phyloP scores from a whole-genome alignment of 1,140 invertebrate species.

The Manduca sexta region DNA sequence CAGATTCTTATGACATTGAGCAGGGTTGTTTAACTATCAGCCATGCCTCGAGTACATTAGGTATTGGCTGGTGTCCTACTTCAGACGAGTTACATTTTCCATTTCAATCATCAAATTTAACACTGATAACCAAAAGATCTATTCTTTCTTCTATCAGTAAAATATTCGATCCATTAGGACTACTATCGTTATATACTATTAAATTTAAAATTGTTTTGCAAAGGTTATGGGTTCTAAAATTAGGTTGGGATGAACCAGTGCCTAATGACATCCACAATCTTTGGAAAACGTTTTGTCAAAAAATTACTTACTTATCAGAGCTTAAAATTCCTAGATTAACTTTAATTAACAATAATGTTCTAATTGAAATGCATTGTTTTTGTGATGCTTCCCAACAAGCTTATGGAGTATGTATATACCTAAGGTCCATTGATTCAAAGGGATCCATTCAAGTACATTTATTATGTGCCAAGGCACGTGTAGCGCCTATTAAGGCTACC shows the following conservation, averaged over 20 bases:
- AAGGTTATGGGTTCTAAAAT: conserved; percentile 21
- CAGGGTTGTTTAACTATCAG: conserved; percentile 16
- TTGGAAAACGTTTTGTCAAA: neutral
- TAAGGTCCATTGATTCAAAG: conserved; percentile 5
- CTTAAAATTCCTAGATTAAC: conserved; percentile 8
- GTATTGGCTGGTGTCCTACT: conserved; percentile 17
- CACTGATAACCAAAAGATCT: conserved; percentile 16
- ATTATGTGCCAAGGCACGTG: conserved; percentile 17
- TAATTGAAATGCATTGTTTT: conserved; percentile 19
- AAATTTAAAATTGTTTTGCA: conserved; percentile 27
- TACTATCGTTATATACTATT: conserved; percentile 23
- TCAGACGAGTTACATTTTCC: conserved; percentile 14
- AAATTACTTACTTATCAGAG: neutral
- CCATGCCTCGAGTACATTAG: conserved; percentile 10
- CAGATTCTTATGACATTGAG: neutral
- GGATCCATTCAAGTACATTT: conserved; percentile 7
- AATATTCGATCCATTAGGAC: conserved; percentile 30
- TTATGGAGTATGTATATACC: conserved; percentile 14
- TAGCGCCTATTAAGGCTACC: conserved; percentile 12
- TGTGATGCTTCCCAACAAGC: conserved; percentile 17
- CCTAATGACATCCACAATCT: neutral
- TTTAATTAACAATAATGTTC: conserved; percentile 1
- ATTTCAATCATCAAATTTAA: neutral
- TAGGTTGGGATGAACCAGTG: conserved; percentile 17
- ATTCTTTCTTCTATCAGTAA: conserved; percentile 21